Evolutionary conservation across 2,113 vertebrate species (phyloP), one percentile per base, ranked within the genome.

Genomic region (Ranitomeya imitator): DNA sequence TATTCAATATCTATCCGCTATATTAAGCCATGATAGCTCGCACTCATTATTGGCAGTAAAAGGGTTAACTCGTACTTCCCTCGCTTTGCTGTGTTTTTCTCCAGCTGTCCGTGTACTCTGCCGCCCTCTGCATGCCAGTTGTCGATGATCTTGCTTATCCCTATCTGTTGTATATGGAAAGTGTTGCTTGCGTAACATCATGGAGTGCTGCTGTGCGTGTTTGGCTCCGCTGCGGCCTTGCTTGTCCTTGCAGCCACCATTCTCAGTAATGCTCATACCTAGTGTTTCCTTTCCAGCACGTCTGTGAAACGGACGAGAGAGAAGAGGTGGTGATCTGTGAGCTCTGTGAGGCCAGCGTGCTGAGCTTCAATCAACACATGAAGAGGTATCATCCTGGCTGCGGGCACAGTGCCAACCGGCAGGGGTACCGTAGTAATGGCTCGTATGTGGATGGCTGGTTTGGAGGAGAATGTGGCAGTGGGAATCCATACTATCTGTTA

Each of bases 361-460:
- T 96, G 83, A 98, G 97, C 94, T 99, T 99, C 93, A 99, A 99
- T 88, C 97, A 99, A 71, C 98, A 99, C 93, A 99, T 99, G 98
- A 99, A 99, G 92, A 97, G 97, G 92, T 97, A 96, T 80, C 98
- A 99, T 89, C 97, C 98, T 0, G 98, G 98, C 88, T 99, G 98
- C 0, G 98, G 98, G 0, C 97, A 97, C 31, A 99, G 98, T 0
- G 97, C 98, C 37, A 99, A 99, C 90, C 96, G 98, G 0, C 98
- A 99, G 89, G 98, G 98, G 37, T 99, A 99, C 89, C 97, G 98
- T 11, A 99, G 98, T 93, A 99, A 99, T 0, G 98, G 98, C 86
- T 98, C 98, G 79, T 99, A 99, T 0, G 98, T 99, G 31, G 98
- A 99, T 11, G 98, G 98, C 78, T 99, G 98, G 98, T 99, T 99